Evolutionary conservation across 30 jellyfish, hydroid and myxozoan species (phyloP).

Genomic region (Aurelia aurita): DNA sequence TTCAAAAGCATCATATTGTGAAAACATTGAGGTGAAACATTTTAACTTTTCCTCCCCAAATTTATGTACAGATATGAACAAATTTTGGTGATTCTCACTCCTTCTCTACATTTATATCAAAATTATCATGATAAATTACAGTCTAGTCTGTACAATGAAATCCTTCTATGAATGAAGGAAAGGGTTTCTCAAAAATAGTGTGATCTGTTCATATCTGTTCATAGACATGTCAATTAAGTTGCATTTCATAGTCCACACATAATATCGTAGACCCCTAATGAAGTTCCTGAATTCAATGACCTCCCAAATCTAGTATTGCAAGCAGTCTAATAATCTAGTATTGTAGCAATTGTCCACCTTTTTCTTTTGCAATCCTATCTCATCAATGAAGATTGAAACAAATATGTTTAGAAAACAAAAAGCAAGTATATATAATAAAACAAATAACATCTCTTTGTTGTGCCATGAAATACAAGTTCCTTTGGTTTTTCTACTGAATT

Average conservation of each 20-base stretch:
- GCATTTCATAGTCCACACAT: constrained; percentile 5
- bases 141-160: too few relatives aligned
- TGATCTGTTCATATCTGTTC: too few relatives aligned
- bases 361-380: background rate
- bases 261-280: background rate
- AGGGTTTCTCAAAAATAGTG: too few relatives aligned
- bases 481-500: constrained; percentile 9
- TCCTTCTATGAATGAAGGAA: too few relatives aligned
- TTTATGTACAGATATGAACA: constrained; percentile 35
- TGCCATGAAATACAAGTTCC: constrained; percentile 9
- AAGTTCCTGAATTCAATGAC: background rate
- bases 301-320: background rate
- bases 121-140: too few relatives aligned
- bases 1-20: constrained; percentile 4
- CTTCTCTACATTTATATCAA: constrained; percentile 11
- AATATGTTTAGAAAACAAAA: too few relatives aligned
- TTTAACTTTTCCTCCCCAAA: constrained; percentile 44
- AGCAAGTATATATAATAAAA: too few relatives aligned
- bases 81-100: constrained; percentile 45
- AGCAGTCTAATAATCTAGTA: too few relatives aligned
- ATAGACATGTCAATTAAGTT: too few relatives aligned
- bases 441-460: constrained; percentile 15
- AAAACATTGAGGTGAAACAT: constrained; percentile 25
- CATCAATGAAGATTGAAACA: too few relatives aligned
- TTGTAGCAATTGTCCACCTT: background rate